Evolutionary conservation across 2,888 invertebrate genomes (phyloP).

Genomic region (Diaprepes abbreviatus): DNA sequence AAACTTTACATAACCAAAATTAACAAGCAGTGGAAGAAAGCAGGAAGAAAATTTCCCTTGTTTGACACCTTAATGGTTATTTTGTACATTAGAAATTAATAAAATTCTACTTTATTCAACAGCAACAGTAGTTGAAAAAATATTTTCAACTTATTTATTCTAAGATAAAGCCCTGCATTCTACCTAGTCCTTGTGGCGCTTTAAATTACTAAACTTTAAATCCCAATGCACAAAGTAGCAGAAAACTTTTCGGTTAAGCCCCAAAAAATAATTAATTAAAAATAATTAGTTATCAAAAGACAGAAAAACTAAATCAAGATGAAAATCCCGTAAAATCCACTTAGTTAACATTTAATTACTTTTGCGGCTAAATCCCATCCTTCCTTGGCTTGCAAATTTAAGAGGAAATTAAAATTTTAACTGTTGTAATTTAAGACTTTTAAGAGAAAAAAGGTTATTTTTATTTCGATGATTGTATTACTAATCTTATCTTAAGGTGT

Average conservation of each 20-base stretch:
- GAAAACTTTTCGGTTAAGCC: constrained; percentile 41
- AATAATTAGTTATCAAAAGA: constrained; percentile 59
- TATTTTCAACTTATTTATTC: too few relatives aligned
- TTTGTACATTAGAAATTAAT: too few relatives aligned
- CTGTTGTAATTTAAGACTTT: constrained; percentile 44
- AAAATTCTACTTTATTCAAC: too few relatives aligned
- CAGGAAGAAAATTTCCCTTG: too few relatives aligned
- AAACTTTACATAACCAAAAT: too few relatives aligned
- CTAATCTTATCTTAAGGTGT: too few relatives aligned
- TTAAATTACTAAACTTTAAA: constrained; percentile 41
- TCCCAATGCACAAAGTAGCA: constrained; percentile 39
- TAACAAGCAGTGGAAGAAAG: too few relatives aligned
- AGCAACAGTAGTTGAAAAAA: too few relatives aligned
- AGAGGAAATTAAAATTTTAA: constrained; percentile 61
- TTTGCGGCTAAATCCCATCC: constrained; percentile 55
- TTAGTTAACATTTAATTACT: constrained; percentile 63
- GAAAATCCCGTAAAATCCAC: constrained; percentile 61
- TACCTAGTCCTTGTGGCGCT: constrained; percentile 7
- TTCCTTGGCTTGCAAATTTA: constrained; percentile 55
- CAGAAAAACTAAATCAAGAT: constrained; percentile 60
- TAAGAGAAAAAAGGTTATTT: not conserved
- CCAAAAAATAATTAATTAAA: constrained; percentile 56
- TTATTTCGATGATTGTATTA: not conserved
- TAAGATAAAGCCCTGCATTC: not conserved
- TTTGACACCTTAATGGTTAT: too few relatives aligned